Evolutionary conservation across 2,797 vertebrate genomes (phyloP).

Genomic region (Pteronotus mesoamericanus): DNA sequence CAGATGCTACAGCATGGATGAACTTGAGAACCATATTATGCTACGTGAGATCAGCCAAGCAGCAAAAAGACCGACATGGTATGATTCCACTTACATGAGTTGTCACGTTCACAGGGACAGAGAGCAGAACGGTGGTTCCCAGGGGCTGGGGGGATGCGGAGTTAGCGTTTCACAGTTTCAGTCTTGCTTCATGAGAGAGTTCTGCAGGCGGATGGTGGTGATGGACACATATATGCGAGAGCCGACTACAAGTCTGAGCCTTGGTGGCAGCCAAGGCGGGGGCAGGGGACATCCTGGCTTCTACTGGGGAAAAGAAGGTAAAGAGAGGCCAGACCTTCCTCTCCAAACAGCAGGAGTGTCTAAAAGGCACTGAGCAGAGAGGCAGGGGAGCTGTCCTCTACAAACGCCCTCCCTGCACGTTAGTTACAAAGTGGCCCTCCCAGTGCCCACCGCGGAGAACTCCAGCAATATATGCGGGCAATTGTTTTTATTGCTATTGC

Average conservation of each 20-base stretch:
- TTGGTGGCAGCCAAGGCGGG: too few relatives aligned
- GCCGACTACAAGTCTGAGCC: accelerated
- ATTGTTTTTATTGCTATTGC: constrained; percentile 51
- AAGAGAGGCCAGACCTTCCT: neutral
- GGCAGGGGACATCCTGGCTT: accelerated
- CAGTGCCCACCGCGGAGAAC: accelerated
- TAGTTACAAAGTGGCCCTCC: neutral
- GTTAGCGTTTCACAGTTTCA: neutral
- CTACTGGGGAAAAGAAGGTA: neutral
- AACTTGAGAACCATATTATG: neutral
- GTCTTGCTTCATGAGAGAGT: neutral
- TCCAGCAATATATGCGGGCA: neutral
- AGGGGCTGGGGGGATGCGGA: accelerated
- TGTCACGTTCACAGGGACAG: neutral
- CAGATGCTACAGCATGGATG: accelerated
- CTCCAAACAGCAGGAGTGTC: neutral
- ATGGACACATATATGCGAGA: accelerated
- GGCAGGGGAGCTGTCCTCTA: accelerated
- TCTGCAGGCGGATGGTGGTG: too few relatives aligned
- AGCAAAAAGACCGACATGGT: neutral
- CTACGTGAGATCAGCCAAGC: neutral
- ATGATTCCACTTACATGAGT: neutral
- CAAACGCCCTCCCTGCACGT: accelerated
- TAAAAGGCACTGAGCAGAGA: neutral
- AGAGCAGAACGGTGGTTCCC: neutral